Conservation (phyloP, 2,797 vertebrate genomes). For the Tragopan temminckii region DNA sequence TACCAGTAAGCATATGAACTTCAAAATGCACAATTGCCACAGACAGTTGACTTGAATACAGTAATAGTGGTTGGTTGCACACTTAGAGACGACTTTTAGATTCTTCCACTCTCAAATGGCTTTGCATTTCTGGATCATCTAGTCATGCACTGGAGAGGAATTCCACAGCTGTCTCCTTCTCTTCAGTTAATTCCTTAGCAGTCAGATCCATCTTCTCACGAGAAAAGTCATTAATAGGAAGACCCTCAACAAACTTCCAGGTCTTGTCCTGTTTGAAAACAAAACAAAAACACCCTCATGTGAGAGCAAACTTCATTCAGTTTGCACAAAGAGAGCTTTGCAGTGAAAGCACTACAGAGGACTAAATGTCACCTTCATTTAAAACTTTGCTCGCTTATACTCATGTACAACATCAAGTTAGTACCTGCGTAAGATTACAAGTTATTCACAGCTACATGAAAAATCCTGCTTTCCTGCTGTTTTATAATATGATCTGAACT, state of each 20-base stretch:
- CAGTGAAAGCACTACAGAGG: not conserved
- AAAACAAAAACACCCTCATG: not conserved
- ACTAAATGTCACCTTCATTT: not conserved
- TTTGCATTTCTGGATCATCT: conserved; percentile 48
- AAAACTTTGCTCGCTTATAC: not conserved
- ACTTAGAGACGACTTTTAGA: conserved; percentile 88
- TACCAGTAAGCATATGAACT: conserved; percentile 71
- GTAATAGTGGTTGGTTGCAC: conserved; percentile 71
- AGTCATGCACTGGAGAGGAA: conserved; percentile 89
- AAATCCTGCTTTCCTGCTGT: not conserved
- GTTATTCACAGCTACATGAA: not conserved
- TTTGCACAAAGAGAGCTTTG: not conserved
- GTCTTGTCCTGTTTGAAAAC: conserved; percentile 86
- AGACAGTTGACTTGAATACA: conserved; percentile 62
- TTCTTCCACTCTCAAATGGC: conserved; percentile 77
- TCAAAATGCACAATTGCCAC: conserved; percentile 72
- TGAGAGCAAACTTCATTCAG: not conserved
- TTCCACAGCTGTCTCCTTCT: conserved; percentile 92
- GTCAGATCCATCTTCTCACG: conserved; percentile 93
- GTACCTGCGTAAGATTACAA: no score
- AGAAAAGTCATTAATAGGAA: conserved; percentile 93
- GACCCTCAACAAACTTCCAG: conserved; percentile 93
- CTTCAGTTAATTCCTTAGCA: conserved; percentile 92
- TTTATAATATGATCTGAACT: not conserved
- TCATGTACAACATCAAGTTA: not conserved